Conservation (phyloP, 2,888 invertebrate species). For the Lysandra coridon region DNA sequence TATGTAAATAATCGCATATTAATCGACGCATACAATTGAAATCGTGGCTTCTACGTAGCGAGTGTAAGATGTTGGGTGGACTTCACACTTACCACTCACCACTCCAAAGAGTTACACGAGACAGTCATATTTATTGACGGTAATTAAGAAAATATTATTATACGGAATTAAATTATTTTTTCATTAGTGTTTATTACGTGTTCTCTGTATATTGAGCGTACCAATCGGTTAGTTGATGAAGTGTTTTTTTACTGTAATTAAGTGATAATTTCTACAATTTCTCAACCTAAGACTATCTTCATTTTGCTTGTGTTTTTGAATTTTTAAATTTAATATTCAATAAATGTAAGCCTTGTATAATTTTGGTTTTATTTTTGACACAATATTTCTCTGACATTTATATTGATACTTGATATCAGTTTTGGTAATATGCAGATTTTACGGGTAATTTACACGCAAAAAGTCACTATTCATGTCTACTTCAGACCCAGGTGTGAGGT, state of each 20-base stretch:
- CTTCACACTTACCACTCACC: constrained; percentile 30
- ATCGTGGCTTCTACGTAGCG: constrained; percentile 19
- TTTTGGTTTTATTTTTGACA: constrained; percentile 44
- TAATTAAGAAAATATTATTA: constrained; percentile 66
- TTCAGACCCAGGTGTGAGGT: too few species aligned
- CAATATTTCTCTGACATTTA: not conserved
- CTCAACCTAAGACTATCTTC: constrained; percentile 54
- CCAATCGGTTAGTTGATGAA: constrained; percentile 59
- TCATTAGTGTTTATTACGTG: constrained; percentile 57
- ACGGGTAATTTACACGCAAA: too few species aligned
- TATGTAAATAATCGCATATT: constrained; percentile 24
- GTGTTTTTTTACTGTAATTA: constrained; percentile 57
- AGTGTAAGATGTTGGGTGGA: not conserved
- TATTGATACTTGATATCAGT: too few species aligned
- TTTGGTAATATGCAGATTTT: too few species aligned
- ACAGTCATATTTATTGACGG: constrained; percentile 77
- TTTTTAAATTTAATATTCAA: constrained; percentile 70
- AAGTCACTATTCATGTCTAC: too few species aligned
- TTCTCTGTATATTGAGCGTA: constrained; percentile 75
- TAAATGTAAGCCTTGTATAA: constrained; percentile 63
- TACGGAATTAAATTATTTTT: constrained; percentile 73
- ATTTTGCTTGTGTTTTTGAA: constrained; percentile 56
- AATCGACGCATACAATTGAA: constrained; percentile 7
- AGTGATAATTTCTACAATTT: constrained; percentile 65
- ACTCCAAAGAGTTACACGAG: constrained; percentile 66